Conservation (phyloP, 2,113 vertebrate genomes). For the Halichoeres trimaculatus region DNA sequence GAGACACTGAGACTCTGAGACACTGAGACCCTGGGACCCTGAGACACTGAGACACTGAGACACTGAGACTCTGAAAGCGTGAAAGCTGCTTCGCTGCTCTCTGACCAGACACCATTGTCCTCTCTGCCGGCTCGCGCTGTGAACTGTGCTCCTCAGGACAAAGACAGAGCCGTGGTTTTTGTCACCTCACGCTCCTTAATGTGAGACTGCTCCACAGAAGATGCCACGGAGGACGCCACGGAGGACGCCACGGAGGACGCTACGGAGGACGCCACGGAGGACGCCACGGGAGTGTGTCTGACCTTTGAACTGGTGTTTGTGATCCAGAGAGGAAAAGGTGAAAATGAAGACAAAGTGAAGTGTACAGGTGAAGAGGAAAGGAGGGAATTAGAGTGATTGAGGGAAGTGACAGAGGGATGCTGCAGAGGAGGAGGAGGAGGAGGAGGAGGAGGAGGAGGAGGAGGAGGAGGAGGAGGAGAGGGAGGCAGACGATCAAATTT, state of each 20-base stretch:
- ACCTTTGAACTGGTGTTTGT: constrained; percentile 15
- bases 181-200: constrained; percentile 14
- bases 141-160: constrained; percentile 22
- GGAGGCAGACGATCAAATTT: constrained; percentile 69
- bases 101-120: background rate
- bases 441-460: constrained; percentile 36
- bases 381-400: constrained; percentile 51
- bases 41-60: no score
- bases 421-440: constrained; percentile 31
- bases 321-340: background rate
- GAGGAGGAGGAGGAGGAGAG: constrained; percentile 20
- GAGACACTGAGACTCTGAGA: no score
- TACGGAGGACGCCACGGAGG: no score
- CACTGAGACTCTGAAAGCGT: no score
- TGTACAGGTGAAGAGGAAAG: background rate
- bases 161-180: background rate
- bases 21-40: no score
- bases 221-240: background rate
- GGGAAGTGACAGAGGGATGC: constrained; percentile 41
- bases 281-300: background rate
- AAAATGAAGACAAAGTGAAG: constrained; percentile 20
- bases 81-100: constrained; percentile 22
- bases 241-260: no score
- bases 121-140: constrained; percentile 2
- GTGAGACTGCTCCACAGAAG: constrained; percentile 12